phyloP scores from a whole-genome alignment of 2,888 invertebrate genomes.

The Dryomyza anilis region DNA sequence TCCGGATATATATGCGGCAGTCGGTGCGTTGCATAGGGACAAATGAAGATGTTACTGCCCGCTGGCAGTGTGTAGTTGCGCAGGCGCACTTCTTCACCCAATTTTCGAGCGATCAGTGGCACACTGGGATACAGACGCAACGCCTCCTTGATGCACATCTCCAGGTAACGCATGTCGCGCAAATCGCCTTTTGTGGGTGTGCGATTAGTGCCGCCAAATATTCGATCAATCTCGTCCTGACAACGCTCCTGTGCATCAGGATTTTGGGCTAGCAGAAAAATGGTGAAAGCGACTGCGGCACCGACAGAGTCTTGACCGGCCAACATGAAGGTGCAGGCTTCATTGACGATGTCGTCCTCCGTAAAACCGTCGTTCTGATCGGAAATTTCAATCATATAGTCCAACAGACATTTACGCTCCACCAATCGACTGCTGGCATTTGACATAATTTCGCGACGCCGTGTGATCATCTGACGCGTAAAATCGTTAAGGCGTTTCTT shows the following conservation, averaged over 20 bases:
- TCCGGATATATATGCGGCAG: conserved; percentile 65
- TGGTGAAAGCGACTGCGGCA: conserved; percentile 65
- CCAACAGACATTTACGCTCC: conserved; percentile 61
- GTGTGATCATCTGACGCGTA: conserved; percentile 60
- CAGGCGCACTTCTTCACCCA: conserved; percentile 58
- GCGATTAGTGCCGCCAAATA: conserved; percentile 61
- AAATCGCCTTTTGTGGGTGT: conserved; percentile 65
- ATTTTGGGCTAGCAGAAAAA: conserved; percentile 65
- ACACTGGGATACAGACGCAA: conserved; percentile 63
- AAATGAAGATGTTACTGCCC: conserved; percentile 65
- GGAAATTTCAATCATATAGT: conserved; percentile 65
- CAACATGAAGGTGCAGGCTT: conserved; percentile 69
- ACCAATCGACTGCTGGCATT: conserved; percentile 36
- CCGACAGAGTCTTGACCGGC: conserved; percentile 70
- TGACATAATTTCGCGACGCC: conserved; percentile 48
- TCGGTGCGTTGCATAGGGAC: conserved; percentile 66
- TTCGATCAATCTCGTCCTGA: conserved; percentile 61
- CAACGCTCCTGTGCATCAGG: conserved; percentile 62
- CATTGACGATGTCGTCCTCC: conserved; percentile 67
- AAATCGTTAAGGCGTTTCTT: conserved; percentile 62
- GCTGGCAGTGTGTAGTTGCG: conserved; percentile 63
- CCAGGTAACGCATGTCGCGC: conserved; percentile 69
- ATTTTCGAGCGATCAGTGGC: conserved; percentile 57
- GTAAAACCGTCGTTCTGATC: conserved; percentile 63
- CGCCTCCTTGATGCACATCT: conserved; percentile 73